Evolutionary conservation across 1,140 invertebrate genomes (phyloP), one percentile per base, ranked within the genome.

Genomic region (Ganaspis sp.): DNA sequence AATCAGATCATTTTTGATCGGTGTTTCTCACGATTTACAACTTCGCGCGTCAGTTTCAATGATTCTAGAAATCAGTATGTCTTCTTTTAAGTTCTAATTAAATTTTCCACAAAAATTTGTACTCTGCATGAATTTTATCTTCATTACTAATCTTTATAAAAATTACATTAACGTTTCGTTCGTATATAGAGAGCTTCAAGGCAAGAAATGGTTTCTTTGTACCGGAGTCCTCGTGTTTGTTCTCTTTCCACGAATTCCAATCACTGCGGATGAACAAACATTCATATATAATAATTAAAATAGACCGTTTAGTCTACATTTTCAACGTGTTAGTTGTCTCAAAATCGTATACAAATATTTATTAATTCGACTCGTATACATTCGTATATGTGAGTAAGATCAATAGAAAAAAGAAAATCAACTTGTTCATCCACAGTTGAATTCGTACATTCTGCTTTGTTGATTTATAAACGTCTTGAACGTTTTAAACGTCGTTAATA

Each of bases 141-240:
- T 75, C 76, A 45, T 69, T 75, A 79, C 77, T 79, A 79, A 75
- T 81, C 77, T 64, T 64, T 64, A 64, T 64, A 64, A 64, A 64
- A 64, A 64, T 64, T 64, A 64, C 54, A 26, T 64, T 26, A 64
- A 64, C 23, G 58, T 29, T 64, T 64, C 70, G 45, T 76, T 73
- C 54, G 77, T 73, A 79, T 84, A 85, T 90, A 90, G 89, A 90
- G 89, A 91, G 89, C 89, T 86, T 86, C 84, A 90, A 91, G 90
- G 90, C 90, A 91, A 91, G 88, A 90, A 88, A 86, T 91, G 89
- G 86, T 90, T 89, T 89, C 76, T 90, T 90, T 90, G 89, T 91
- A 90, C 89, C 88, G 82, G 80, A 84, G 81, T 70, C 73, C 82
- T 80, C 72, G 79, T 79, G 21, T 69, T 76, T 54, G 3, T 49